A percentile compares a stretch with the other conserved stretches of the same genome.
Conservation (phyloP, 1,140 invertebrate species). For the Lamellibrachia luymesi region DNA sequence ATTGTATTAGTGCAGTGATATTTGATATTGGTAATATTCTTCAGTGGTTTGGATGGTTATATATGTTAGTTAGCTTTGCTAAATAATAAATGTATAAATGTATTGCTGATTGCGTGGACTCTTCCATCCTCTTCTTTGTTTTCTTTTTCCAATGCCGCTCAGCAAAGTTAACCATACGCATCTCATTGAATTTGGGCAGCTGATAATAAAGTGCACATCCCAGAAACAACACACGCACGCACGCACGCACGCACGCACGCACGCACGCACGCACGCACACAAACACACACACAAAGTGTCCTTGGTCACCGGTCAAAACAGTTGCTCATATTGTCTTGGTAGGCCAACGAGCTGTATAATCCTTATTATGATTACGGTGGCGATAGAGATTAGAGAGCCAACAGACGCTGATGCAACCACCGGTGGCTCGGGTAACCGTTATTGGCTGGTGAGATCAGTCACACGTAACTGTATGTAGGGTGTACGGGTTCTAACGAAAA, state of each 20-base stretch:
- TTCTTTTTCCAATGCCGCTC: too few species aligned
- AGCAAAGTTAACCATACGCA: too few species aligned
- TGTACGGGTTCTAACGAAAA: neutral
- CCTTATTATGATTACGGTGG: neutral
- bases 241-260: neutral
- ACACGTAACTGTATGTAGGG: neutral
- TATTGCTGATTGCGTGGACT: too few species aligned
- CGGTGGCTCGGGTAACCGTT: neutral
- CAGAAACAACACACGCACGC: neutral
- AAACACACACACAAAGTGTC: neutral
- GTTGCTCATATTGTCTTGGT: neutral
- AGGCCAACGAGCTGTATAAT: neutral
- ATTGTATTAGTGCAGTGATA: too few species aligned
- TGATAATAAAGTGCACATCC: too few species aligned
- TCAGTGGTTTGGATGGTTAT: too few species aligned
- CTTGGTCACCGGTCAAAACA: neutral
- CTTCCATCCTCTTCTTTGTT: too few species aligned
- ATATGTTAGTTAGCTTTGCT: too few species aligned
- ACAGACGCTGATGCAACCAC: neutral
- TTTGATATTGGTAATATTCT: too few species aligned
- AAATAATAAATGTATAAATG: too few species aligned
- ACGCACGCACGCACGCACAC: too few species aligned
- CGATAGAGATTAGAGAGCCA: neutral
- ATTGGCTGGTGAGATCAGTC: neutral
- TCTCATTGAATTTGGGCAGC: too few species aligned